Conservation (phyloP, 2,113 vertebrate species). For the Caloenas nicobarica region DNA sequence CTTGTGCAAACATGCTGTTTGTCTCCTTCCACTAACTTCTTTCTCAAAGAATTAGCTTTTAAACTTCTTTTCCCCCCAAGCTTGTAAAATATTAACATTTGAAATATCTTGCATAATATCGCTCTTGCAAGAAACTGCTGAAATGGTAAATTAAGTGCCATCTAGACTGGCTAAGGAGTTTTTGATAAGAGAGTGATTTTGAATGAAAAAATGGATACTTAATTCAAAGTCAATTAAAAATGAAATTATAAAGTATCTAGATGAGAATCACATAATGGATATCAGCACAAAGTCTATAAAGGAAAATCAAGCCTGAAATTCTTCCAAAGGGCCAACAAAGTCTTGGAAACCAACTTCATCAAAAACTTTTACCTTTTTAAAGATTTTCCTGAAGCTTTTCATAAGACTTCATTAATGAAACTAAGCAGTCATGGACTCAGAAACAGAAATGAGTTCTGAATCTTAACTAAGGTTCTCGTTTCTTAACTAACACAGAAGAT, state of each 20-base stretch:
- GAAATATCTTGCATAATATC: not conserved
- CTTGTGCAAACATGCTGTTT: not conserved
- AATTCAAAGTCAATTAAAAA: constrained; percentile 68
- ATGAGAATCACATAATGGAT: constrained; percentile 51
- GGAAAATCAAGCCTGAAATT: constrained; percentile 54
- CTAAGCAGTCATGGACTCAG: not conserved
- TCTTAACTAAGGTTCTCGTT: not conserved
- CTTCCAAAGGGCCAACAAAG: constrained; percentile 43
- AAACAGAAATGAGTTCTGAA: not conserved
- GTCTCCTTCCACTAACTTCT: not conserved
- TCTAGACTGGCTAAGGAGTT: constrained; percentile 30
- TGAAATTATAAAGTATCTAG: constrained; percentile 47
- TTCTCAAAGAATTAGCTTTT: not conserved
- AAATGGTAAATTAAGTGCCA: constrained; percentile 63
- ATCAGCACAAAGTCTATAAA: constrained; percentile 38
- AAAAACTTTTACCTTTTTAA: constrained; percentile 4
- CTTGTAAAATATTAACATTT: constrained; percentile 49
- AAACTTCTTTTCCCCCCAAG: constrained; percentile 10
- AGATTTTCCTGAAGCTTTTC: constrained; percentile 15
- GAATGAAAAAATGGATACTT: constrained; percentile 43
- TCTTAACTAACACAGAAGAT: not conserved
- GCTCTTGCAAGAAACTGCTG: not conserved
- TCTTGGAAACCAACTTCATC: constrained; percentile 12
- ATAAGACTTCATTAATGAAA: constrained; percentile 11
- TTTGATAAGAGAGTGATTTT: constrained; percentile 58